Evolutionary conservation across 2,797 vertebrate species (phyloP), one percentile per base, ranked within the genome.

Genomic region (Galaxias olidus): DNA sequence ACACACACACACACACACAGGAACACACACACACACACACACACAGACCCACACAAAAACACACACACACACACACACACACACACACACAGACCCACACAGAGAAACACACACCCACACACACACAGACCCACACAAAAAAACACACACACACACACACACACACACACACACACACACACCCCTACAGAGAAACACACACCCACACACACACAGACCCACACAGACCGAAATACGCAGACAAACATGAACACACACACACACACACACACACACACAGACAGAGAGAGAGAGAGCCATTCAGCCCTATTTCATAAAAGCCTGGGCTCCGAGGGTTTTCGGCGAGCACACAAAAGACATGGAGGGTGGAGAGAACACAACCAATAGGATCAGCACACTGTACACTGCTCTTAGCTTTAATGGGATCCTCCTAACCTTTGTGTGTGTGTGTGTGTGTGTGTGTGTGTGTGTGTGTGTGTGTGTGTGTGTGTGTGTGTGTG

Each of bases 1-100:
- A 65, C 71, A 67, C 56, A 56, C 53, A 59, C 58, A 61, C 50
- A 63, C 52, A 58, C 54, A 59, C 30, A 65, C 64, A 61, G 42
- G 59, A 60, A 44, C 49, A 44, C 44, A 17, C 59, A 17, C 40
- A 58, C 41, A 13, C 58, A n/a, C 46, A 17, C 49, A 52, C 18
- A 17, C 52, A 19, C 4, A 42, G 19, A 55, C 47, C n/a, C n/a
- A n/a, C n/a, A n/a, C n/a, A n/a, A n/a, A n/a, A n/a, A 61, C 63
- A 44, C 49, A 44, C 44, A 17, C 59, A 17, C 40, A 58, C 41
- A 13, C 58, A n/a, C 46, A 17, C 49, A 52, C 18, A 17, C 52
- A 19, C 4, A 42, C 41, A 55, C 47, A 50, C 9, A 54, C 1
- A 63, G 4, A 17, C 68, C 43, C 20, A 52, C 49, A 19, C 51